phyloP scores from a whole-genome alignment of 2,113 vertebrate genomes.

The Chionomys nivalis region DNA sequence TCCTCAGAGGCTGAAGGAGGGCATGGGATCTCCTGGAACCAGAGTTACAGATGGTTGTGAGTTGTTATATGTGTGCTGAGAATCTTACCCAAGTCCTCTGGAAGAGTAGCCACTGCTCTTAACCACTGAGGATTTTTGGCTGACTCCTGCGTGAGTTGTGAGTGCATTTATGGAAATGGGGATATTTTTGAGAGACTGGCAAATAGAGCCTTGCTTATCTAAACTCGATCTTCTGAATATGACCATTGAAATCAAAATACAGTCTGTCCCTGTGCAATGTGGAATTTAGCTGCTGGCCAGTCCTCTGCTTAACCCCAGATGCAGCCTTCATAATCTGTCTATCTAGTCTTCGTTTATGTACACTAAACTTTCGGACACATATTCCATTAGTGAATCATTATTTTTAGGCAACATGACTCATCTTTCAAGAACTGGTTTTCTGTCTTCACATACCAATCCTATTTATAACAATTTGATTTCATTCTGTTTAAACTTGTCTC shows the following conservation, averaged over 20 bases:
- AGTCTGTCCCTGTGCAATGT: background rate
- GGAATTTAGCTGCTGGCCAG: background rate
- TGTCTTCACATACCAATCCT: background rate
- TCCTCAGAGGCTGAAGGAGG: background rate
- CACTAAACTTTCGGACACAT: background rate
- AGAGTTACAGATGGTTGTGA: background rate
- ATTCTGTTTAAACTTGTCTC: background rate
- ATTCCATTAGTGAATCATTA: background rate
- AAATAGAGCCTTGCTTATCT: background rate
- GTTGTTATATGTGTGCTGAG: background rate
- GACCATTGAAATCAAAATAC: background rate
- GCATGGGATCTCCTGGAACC: background rate
- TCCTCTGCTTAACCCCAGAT: background rate
- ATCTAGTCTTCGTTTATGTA: background rate
- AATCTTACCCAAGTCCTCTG: background rate
- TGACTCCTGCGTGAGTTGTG: background rate
- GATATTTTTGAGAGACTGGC: background rate
- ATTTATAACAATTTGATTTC: background rate
- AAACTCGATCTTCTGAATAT: background rate
- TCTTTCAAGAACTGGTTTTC: conserved; percentile 12
- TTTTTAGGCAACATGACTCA: conserved; percentile 16
- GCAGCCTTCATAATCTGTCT: background rate
- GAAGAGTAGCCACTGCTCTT: background rate
- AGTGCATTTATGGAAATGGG: background rate
- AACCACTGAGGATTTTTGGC: too few relatives aligned